Evolutionary conservation across 2,888 invertebrate species (phyloP).

Genomic region (Hemaris fuciformis): DNA sequence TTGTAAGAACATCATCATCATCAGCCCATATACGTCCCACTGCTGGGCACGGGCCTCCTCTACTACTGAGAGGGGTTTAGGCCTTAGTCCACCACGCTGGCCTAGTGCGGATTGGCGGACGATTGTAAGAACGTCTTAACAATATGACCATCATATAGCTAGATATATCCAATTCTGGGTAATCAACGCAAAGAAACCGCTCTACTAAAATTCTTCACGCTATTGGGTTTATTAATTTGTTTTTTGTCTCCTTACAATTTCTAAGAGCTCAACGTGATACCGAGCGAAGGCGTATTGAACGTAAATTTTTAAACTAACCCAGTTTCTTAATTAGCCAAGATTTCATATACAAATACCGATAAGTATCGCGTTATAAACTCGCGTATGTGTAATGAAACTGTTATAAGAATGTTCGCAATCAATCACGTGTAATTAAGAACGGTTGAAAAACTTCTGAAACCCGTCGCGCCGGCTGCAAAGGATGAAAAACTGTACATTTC

Average conservation of each 20-base stretch:
- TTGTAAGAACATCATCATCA: too few relatives aligned
- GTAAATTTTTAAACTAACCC: neutral
- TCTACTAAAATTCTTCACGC: too few relatives aligned
- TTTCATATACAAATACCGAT: slow-evolving; percentile 4
- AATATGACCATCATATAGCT: too few relatives aligned
- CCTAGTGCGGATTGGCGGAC: too few relatives aligned
- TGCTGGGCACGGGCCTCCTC: too few relatives aligned
- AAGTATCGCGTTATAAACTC: neutral
- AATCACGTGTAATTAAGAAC: slow-evolving; percentile 5
- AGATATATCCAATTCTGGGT: too few relatives aligned
- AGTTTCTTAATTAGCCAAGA: slow-evolving; percentile 3
- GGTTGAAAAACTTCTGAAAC: neutral
- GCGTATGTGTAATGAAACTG: neutral
- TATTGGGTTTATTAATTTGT: too few relatives aligned
- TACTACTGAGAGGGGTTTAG: too few relatives aligned
- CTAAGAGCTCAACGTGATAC: neutral
- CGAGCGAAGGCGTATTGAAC: neutral
- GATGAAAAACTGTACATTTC: slow-evolving; percentile 1
- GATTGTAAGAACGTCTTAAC: too few relatives aligned
- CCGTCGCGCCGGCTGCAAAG: neutral
- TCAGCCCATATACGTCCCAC: too few relatives aligned
- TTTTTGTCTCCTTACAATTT: neutral
- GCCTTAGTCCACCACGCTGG: too few relatives aligned
- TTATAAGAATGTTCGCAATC: neutral
- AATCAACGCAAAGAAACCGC: too few relatives aligned